Base-by-base conservation (phyloP, 2,888 invertebrate genomes). In the Papilio gigon region DNA sequence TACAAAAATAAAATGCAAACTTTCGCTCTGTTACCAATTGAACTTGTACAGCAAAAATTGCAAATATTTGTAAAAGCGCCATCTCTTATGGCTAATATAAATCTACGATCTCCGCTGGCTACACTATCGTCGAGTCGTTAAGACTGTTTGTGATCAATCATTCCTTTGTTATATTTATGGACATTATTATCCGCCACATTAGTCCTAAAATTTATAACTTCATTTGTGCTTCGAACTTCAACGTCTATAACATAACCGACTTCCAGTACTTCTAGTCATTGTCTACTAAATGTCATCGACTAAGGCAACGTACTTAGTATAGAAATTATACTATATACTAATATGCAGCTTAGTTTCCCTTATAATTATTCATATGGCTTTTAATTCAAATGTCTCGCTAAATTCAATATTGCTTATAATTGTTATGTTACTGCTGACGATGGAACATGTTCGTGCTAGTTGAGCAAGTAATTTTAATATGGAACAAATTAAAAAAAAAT, bases 21-120 rank as follows among this genome's bases (percentile, higher is more conserved):
- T 27, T 4, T 47, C 50, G 14, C 33, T 42, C 22, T 20, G 17
- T 63, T 58, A 47, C 42, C 17, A 64, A 47, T 59, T 27, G 58
- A 68, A 72, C 40, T 50, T 67, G 70, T 71, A 65, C 71, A 73
- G 73, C 65, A 71, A 75, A 73, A 71, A 72, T 69, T 77, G 78
- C 81, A 82, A 80, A 84, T 78, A 76, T 77, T 83, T 74, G 75
- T 80, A 81, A 80, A 86, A 87, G 87, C 86, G 84, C 82, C 84
- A 83, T 83, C 78, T 74, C 80, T 74, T 74, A 88, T 85, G 82
- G 84, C 89, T 89, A 89, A 86, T 87, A 88, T 81, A 84, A 84
- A 86, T 78, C 88, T 89, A 89, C 87, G 87, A 84, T 89, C 86
- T 88, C 84, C 87, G 85, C 83, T 76, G 81, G 79, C 88, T 88